Evolutionary conservation across 2,888 invertebrate genomes (phyloP).

Genomic region (Emmelina monodactyla): DNA sequence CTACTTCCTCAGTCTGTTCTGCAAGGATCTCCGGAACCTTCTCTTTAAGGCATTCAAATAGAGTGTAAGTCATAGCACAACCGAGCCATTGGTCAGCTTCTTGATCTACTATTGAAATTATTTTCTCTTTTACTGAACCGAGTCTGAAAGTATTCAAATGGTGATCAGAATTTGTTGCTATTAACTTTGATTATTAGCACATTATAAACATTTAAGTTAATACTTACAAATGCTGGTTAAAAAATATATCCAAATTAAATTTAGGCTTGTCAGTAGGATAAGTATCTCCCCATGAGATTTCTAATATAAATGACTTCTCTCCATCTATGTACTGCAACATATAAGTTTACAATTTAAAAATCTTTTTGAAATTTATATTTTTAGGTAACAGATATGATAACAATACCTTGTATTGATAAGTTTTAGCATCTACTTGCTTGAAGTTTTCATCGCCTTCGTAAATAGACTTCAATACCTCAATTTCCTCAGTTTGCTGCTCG

Average conservation of each 20-base stretch:
- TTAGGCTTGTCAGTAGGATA: slow-evolving; percentile 86
- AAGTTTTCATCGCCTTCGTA: slow-evolving; percentile 93
- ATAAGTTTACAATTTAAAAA: background rate
- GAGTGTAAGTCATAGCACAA: slow-evolving; percentile 92
- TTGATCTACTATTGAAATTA: slow-evolving; percentile 65
- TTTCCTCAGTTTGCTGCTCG: slow-evolving; percentile 85
- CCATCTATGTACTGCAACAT: slow-evolving; percentile 86
- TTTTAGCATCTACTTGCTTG: slow-evolving; percentile 77
- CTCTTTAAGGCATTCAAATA: slow-evolving; percentile 92
- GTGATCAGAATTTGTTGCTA: background rate
- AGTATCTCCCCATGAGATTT: slow-evolving; percentile 84
- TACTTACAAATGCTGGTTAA: slow-evolving; percentile 91
- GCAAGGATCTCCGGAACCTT: slow-evolving; percentile 74
- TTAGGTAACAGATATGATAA: background rate
- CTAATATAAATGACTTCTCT: slow-evolving; percentile 85
- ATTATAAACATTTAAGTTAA: slow-evolving; percentile 3
- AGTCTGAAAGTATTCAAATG: slow-evolving; percentile 48
- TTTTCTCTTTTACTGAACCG: slow-evolving; percentile 73
- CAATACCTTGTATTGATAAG: slow-evolving; percentile 89
- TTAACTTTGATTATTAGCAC: background rate
- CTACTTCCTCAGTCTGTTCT: slow-evolving; percentile 72
- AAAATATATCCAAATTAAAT: slow-evolving; percentile 89
- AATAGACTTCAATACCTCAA: slow-evolving; percentile 90
- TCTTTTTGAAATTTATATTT: background rate
- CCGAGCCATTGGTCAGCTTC: slow-evolving; percentile 87